A percentile compares a stretch with the other conserved stretches of the same genome.
Evolutionary conservation across 2,113 vertebrate species (phyloP).

Genomic region (Sarotherodon lohbergeri): DNA sequence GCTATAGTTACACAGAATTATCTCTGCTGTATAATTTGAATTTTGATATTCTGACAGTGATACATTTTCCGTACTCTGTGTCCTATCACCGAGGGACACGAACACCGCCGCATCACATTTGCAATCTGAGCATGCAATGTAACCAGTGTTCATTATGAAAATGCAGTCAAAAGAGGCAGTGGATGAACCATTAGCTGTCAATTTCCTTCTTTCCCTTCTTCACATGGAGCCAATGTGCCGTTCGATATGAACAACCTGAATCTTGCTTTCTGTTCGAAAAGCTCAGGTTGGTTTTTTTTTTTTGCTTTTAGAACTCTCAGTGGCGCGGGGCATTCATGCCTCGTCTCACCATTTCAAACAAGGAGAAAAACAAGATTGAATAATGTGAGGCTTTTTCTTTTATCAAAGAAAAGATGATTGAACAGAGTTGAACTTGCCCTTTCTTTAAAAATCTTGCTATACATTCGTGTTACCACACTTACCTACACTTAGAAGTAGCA

Average conservation of each 20-base stretch:
- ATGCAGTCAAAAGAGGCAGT: background rate
- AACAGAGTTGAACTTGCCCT: background rate
- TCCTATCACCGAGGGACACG: background rate
- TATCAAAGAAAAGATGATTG: background rate
- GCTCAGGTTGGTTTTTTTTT: background rate
- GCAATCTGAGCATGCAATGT: background rate
- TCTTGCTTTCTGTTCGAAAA: background rate
- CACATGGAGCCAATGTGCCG: background rate
- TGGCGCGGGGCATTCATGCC: background rate
- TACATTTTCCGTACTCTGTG: background rate
- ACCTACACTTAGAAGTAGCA: background rate
- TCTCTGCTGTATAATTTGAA: constrained; percentile 14
- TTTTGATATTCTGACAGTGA: constrained; percentile 32
- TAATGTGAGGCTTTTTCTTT: background rate
- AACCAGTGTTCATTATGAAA: background rate
- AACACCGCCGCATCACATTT: background rate
- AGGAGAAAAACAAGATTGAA: background rate
- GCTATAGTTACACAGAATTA: constrained; percentile 33
- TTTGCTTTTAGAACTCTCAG: background rate
- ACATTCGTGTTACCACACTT: background rate
- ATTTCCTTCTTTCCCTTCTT: background rate
- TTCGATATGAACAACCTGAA: background rate
- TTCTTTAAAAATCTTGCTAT: background rate
- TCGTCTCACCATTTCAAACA: background rate
- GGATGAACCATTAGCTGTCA: background rate